Evolutionary conservation across 2,888 invertebrate genomes (phyloP).

Genomic region (Drosophila kuntzei): DNA sequence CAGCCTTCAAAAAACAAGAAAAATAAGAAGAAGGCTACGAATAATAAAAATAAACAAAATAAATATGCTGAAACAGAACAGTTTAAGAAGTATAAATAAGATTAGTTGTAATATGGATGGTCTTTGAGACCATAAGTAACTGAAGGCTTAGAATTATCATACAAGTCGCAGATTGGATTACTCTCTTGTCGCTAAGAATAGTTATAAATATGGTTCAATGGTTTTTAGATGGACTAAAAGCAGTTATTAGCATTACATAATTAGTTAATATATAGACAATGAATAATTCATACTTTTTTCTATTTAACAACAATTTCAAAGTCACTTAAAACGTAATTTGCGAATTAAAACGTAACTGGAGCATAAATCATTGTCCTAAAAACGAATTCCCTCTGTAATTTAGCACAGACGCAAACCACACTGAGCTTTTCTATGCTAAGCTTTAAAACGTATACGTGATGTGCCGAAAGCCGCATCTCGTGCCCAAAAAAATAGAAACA

Average conservation of each 20-base stretch:
- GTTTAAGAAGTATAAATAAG: too few relatives aligned
- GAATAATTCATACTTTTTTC: neutral
- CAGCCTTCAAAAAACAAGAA: too few relatives aligned
- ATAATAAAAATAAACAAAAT: too few relatives aligned
- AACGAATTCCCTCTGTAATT: neutral
- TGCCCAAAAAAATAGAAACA: constrained; percentile 1
- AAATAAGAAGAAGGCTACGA: too few relatives aligned
- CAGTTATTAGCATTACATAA: neutral
- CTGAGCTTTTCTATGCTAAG: constrained; percentile 38
- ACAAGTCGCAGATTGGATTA: neutral
- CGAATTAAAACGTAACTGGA: neutral
- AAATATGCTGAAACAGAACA: too few relatives aligned
- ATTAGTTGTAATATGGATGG: too few relatives aligned
- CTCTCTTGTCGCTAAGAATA: neutral
- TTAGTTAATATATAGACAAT: neutral
- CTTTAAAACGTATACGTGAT: constrained; percentile 17
- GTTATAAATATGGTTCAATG: neutral
- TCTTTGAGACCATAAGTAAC: too few relatives aligned
- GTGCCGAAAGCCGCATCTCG: neutral
- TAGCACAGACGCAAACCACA: constrained; percentile 31
- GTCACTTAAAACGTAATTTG: neutral
- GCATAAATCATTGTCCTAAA: neutral
- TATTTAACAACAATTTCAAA: neutral
- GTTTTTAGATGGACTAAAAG: too few relatives aligned
- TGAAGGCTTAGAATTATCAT: too few relatives aligned